These are phyloP conservation scores for Schizotus pectinicornis DNA, from an alignment of 2,888 invertebrate genomes.

Conservation along the genomic window DNA sequence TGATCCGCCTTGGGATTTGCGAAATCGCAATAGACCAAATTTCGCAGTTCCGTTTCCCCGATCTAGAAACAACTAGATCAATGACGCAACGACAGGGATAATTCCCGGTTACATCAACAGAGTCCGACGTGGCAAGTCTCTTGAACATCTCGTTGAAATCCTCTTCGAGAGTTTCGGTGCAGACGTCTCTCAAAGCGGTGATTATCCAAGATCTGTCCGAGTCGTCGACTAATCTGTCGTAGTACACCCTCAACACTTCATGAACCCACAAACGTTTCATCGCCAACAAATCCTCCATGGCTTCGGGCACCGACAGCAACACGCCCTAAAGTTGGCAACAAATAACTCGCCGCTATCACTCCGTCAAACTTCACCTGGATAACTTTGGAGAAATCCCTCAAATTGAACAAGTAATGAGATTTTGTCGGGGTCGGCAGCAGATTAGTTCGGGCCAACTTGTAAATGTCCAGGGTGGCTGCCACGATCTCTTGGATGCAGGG, in stretches of 20 bases:
- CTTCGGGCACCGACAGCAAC: slow-evolving; percentile 89
- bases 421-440: slow-evolving; percentile 92
- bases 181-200: slow-evolving; percentile 69
- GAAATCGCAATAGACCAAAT: slow-evolving; percentile 93
- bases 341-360: not conserved
- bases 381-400: slow-evolving; percentile 92
- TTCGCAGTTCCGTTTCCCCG: slow-evolving; percentile 81
- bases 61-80: slow-evolving; percentile 60
- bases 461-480: slow-evolving; percentile 82
- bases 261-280: slow-evolving; percentile 95
- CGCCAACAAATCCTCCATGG: slow-evolving; percentile 81
- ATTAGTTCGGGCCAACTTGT: slow-evolving; percentile 80
- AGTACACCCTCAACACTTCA: slow-evolving; percentile 90
- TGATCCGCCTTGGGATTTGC: slow-evolving; percentile 91
- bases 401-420: slow-evolving; percentile 93
- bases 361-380: slow-evolving; percentile 69
- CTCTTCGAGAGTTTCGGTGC: slow-evolving; percentile 66
- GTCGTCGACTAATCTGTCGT: slow-evolving; percentile 90
- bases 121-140: slow-evolving; percentile 62
- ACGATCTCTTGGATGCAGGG: slow-evolving; percentile 91
- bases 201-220: slow-evolving; percentile 83
- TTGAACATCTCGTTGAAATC: slow-evolving; percentile 74
- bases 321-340: slow-evolving; percentile 72
- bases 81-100: not conserved
- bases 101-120: slow-evolving; percentile 1